Evolutionary conservation across 2,888 invertebrate species (phyloP).

Genomic region (Uloborus plumipes): DNA sequence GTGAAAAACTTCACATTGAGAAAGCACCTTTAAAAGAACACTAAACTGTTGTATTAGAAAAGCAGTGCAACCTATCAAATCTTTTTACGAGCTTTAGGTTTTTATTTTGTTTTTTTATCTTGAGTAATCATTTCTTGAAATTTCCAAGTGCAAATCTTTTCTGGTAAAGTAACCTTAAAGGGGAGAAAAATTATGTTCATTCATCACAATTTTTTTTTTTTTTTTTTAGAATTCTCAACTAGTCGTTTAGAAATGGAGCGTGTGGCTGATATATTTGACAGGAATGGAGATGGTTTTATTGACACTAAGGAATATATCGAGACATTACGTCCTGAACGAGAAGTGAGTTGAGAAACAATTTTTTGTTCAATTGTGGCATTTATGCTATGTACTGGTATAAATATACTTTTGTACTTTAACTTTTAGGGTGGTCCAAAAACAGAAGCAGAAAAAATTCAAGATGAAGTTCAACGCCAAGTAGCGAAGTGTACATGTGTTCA

Average conservation of each 20-base stretch:
- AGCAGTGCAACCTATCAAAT: too few species aligned
- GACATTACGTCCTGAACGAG: slow-evolving; percentile 93
- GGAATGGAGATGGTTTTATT: slow-evolving; percentile 92
- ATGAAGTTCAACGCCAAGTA: slow-evolving; percentile 95
- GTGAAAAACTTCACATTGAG: too few species aligned
- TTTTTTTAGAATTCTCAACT: slow-evolving; percentile 86
- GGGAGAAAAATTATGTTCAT: background rate
- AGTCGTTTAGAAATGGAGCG: slow-evolving; percentile 98
- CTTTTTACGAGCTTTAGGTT: too few species aligned
- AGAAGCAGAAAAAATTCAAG: slow-evolving; percentile 96
- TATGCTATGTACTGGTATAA: background rate
- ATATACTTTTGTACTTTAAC: background rate
- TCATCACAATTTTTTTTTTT: background rate
- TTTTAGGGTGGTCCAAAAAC: slow-evolving; percentile 79
- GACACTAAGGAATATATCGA: slow-evolving; percentile 99
- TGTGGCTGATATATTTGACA: slow-evolving; percentile 97
- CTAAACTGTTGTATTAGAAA: too few species aligned
- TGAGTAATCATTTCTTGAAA: too few species aligned
- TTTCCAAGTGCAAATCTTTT: too few species aligned
- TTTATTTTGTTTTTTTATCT: too few species aligned
- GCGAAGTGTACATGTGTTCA: slow-evolving; percentile 97
- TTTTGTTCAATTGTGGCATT: background rate
- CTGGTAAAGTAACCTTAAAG: too few species aligned
- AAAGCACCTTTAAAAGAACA: too few species aligned
- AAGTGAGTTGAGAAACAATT: slow-evolving; percentile 73